These are phyloP conservation scores for Hemithea aestivaria DNA, from an alignment of 2,888 invertebrate species.

Conservation along the genomic window DNA sequence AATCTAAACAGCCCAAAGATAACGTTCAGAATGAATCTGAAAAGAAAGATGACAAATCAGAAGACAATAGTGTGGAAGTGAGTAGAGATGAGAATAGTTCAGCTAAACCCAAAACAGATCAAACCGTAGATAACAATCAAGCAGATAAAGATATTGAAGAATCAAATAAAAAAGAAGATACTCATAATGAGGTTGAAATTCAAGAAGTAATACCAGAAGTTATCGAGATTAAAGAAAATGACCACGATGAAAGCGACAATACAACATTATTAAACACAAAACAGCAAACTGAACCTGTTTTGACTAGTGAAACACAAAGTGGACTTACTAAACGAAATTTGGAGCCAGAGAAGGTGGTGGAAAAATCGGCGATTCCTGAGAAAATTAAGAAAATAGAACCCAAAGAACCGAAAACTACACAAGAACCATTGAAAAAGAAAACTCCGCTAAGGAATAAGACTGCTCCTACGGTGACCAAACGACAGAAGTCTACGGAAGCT, in stretches of 20 bases:
- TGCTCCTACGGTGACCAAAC: constrained; percentile 42
- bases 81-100: constrained; percentile 23
- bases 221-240: constrained; percentile 4
- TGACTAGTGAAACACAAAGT: constrained; percentile 20
- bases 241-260: constrained; percentile 21
- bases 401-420: constrained; percentile 25
- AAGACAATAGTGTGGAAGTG: too few relatives aligned
- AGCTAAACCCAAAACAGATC: constrained; percentile 21
- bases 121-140: constrained; percentile 15
- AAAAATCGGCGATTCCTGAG: constrained; percentile 24
- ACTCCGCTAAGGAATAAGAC: constrained; percentile 39
- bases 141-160: constrained; percentile 4
- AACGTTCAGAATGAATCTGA: constrained; percentile 30
- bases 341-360: constrained; percentile 16
- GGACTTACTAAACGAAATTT: constrained; percentile 24
- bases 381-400: constrained; percentile 37
- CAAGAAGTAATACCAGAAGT: constrained; percentile 10
- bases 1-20: constrained; percentile 43
- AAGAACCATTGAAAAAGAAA: constrained; percentile 52
- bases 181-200: constrained; percentile 17
- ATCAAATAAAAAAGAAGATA: constrained; percentile 3
- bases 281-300: constrained; percentile 19
- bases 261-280: constrained; percentile 9
- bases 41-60: constrained; percentile 23
- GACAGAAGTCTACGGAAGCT: constrained; percentile 37